Conservation (phyloP, 2,797 vertebrate species). For the Darevskia nairensis region DNA sequence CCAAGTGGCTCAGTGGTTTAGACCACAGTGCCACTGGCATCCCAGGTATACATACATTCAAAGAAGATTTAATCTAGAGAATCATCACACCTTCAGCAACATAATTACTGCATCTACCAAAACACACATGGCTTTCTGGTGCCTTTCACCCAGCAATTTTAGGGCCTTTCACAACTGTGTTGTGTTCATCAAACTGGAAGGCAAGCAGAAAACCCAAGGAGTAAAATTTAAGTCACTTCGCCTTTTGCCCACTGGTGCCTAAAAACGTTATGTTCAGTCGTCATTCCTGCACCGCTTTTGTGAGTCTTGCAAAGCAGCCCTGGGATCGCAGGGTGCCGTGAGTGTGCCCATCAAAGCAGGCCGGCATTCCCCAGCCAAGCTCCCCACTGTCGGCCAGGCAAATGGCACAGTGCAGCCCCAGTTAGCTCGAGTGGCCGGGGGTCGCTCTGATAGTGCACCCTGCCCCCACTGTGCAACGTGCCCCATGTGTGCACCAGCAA, state of each 20-base stretch:
- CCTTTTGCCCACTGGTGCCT: not conserved
- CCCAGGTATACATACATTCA: not conserved
- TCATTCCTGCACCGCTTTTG: not conserved
- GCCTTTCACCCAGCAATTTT: not conserved
- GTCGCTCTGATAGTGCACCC: too few species aligned
- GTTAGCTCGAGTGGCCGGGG: too few species aligned
- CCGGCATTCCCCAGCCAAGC: too few species aligned
- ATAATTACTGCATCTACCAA: rapidly evolving
- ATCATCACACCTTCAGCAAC: not conserved
- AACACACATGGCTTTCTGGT: rapidly evolving
- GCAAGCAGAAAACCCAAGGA: not conserved
- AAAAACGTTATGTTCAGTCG: too few species aligned
- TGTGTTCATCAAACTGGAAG: not conserved
- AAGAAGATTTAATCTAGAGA: not conserved
- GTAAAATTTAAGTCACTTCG: not conserved
- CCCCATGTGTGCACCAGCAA: too few species aligned
- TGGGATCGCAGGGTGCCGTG: too few species aligned
- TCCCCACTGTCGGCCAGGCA: too few species aligned
- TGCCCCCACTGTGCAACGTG: rapidly evolving
- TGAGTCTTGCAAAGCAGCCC: too few species aligned
- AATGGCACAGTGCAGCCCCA: too few species aligned
- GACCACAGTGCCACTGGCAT: too few species aligned
- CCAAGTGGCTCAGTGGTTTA: too few species aligned
- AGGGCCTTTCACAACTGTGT: not conserved
- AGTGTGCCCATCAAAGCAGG: too few species aligned